These are phyloP conservation scores for Hippocampus barbouri DNA, from an alignment of 2,113 vertebrate species.

Conservation along the genomic window DNA sequence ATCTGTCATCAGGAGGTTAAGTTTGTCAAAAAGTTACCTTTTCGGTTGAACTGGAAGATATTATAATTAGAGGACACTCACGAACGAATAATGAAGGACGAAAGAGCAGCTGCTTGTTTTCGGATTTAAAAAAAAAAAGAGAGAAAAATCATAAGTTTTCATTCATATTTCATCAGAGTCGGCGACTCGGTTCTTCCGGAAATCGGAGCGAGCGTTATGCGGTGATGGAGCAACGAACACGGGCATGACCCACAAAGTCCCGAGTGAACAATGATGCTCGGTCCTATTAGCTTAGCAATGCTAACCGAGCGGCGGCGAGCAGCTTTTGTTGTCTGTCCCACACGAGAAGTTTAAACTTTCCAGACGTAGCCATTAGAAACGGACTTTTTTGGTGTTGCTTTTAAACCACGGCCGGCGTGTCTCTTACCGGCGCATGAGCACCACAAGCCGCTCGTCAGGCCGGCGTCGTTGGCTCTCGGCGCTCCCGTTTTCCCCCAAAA, in stretches of 20 bases:
- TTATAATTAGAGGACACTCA: neutral
- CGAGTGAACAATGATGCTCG: slow-evolving; percentile 74
- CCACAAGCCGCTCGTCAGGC: slow-evolving; percentile 56
- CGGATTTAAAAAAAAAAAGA: neutral
- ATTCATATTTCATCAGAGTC: neutral
- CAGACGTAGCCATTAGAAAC: neutral
- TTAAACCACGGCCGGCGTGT: neutral
- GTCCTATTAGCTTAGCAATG: slow-evolving; percentile 44
- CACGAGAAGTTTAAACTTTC: slow-evolving; percentile 4
- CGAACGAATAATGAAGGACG: neutral
- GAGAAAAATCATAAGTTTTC: too few species aligned
- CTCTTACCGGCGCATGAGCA: slow-evolving; percentile 72
- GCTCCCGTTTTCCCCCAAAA: slow-evolving; percentile 31
- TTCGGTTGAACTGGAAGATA: neutral
- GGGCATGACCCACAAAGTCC: slow-evolving; percentile 58
- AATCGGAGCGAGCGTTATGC: neutral
- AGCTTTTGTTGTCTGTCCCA: slow-evolving; percentile 62
- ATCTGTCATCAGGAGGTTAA: neutral
- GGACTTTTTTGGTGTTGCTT: neutral
- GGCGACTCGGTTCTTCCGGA: neutral
- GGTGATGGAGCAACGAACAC: slow-evolving; percentile 45
- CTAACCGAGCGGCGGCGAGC: slow-evolving; percentile 37
- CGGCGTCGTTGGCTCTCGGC: slow-evolving; percentile 41
- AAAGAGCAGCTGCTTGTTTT: neutral
- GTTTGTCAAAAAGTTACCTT: neutral